Conservation (phyloP, 1,140 invertebrate species). For the Spodoptera litura region DNA sequence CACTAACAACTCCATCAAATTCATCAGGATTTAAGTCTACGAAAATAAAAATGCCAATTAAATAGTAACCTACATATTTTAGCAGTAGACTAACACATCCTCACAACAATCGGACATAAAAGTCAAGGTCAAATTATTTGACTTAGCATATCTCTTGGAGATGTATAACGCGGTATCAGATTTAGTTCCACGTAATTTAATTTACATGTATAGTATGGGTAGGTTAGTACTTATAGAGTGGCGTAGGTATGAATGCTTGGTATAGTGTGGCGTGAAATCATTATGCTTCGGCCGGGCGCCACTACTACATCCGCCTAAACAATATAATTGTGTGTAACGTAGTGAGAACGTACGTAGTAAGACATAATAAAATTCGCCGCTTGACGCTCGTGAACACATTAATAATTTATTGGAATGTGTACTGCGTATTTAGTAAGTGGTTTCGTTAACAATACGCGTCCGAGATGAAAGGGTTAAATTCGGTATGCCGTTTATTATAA, state of each 20-base stretch:
- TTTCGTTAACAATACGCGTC: conserved; percentile 26
- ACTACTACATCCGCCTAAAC: conserved; percentile 45
- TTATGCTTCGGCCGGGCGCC: conserved; percentile 3
- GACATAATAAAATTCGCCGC: conserved; percentile 4
- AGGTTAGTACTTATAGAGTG: too few species aligned
- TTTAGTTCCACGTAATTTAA: not conserved
- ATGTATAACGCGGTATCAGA: not conserved
- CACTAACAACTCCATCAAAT: not conserved
- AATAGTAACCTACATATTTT: not conserved
- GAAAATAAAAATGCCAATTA: not conserved
- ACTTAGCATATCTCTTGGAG: not conserved
- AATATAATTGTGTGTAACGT: conserved; percentile 43
- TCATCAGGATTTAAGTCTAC: too few species aligned
- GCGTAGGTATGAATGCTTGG: not conserved
- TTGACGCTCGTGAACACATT: conserved; percentile 24
- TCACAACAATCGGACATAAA: not conserved
- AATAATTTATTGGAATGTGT: conserved; percentile 40
- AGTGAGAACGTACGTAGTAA: conserved; percentile 31
- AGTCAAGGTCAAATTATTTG: not conserved
- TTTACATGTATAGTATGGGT: not conserved
- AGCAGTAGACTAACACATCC: not conserved
- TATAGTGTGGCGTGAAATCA: conserved; percentile 12
- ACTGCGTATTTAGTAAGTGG: conserved; percentile 38
- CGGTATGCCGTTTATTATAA: not conserved
- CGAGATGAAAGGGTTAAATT: conserved; percentile 7